Evolutionary conservation across 2,113 vertebrate species (phyloP).

Genomic region (Carassius auratus): DNA sequence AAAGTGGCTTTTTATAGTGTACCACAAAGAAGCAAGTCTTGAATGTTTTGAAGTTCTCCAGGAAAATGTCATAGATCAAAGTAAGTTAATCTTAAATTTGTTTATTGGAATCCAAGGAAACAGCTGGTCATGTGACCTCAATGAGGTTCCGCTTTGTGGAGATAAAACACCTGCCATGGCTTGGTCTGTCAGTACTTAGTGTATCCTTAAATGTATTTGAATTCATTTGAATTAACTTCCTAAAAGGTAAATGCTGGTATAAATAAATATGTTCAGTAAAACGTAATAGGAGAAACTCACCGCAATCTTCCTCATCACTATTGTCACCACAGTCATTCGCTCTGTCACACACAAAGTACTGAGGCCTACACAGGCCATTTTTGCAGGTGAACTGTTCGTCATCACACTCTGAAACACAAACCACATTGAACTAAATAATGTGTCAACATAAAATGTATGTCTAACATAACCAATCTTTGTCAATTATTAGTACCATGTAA

Average conservation of each 20-base stretch:
- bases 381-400: slow-evolving; percentile 70
- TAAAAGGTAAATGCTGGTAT: background rate
- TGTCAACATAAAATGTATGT: background rate
- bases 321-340: slow-evolving; percentile 78
- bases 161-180: background rate
- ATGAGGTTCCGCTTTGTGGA: no score
- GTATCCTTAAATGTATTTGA: background rate
- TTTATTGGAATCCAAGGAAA: background rate
- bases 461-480: background rate
- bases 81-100: background rate
- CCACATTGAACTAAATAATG: background rate
- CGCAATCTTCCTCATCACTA: slow-evolving; percentile 76
- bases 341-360: slow-evolving; percentile 72
- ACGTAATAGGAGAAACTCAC: slow-evolving; percentile 61
- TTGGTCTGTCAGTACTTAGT: background rate
- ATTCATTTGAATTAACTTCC: background rate
- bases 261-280: background rate
- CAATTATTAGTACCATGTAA: background rate
- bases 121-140: no score
- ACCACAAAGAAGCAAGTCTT: background rate
- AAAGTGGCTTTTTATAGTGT: background rate
- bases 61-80: background rate
- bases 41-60: background rate
- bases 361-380: slow-evolving; percentile 78
- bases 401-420: slow-evolving; percentile 66